Conservation (phyloP, 2,888 invertebrate genomes). For the Calliphora vomitoria region DNA sequence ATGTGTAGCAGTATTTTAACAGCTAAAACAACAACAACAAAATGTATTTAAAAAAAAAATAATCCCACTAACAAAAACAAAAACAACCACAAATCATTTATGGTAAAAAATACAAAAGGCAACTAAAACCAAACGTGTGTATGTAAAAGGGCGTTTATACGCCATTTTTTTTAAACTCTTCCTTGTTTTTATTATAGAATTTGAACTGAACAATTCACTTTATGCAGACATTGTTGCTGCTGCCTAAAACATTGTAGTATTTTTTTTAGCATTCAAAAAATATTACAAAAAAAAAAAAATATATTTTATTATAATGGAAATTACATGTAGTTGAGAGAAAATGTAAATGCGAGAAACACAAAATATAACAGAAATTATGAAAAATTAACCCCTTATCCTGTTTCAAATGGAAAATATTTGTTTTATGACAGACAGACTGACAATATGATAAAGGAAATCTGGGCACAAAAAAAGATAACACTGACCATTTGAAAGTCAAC, state of each 20-base stretch:
- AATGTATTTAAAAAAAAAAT: constrained; percentile 27
- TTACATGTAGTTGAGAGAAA: not conserved
- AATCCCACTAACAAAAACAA: too few species aligned
- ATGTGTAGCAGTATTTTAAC: constrained; percentile 18
- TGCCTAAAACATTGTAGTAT: constrained; percentile 10
- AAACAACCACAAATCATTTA: constrained; percentile 30
- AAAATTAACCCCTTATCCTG: constrained; percentile 12
- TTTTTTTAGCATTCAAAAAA: constrained; percentile 7
- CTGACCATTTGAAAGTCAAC: not conserved
- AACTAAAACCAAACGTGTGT: not conserved
- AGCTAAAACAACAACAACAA: constrained; percentile 11
- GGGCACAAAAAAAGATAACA: not conserved
- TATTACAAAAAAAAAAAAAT: not conserved
- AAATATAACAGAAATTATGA: constrained; percentile 17
- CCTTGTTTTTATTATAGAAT: not conserved
- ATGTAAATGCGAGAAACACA: not conserved
- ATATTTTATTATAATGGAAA: constrained; percentile 37
- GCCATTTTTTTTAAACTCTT: not conserved
- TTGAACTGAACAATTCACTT: constrained; percentile 4
- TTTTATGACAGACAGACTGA: not conserved
- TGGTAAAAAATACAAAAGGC: not conserved
- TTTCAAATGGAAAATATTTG: not conserved
- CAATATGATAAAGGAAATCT: not conserved
- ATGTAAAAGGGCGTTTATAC: not conserved
- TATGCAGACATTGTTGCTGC: constrained; percentile 21